Conservation (phyloP, 2,888 invertebrate species). For the Mesopsocus fuscifrons region DNA sequence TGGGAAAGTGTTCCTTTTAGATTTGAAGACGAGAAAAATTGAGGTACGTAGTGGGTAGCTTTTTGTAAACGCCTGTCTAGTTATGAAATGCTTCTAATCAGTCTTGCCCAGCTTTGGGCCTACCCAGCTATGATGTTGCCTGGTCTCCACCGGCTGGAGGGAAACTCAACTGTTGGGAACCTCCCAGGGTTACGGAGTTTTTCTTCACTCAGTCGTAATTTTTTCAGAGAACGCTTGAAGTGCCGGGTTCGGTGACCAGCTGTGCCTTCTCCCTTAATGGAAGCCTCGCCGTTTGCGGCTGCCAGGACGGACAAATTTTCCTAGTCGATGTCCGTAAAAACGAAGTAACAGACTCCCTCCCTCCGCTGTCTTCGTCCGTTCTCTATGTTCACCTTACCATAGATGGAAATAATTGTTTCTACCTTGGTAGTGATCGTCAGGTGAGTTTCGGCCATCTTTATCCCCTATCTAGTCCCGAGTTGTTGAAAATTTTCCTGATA, state of each 20-base stretch:
- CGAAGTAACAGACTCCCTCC: slow-evolving; percentile 29
- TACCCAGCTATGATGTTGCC: too few relatives aligned
- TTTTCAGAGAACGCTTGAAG: slow-evolving; percentile 21
- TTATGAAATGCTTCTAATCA: too few relatives aligned
- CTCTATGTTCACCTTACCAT: background rate
- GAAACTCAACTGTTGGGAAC: too few relatives aligned
- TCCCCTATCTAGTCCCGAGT: too few relatives aligned
- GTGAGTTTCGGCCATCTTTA: too few relatives aligned
- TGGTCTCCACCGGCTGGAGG: too few relatives aligned
- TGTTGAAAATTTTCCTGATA: too few relatives aligned
- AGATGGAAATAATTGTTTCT: background rate
- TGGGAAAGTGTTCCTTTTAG: slow-evolving; percentile 34
- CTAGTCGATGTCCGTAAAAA: slow-evolving; percentile 33
- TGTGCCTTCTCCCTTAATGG: slow-evolving; percentile 38
- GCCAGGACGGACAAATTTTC: slow-evolving; percentile 34
- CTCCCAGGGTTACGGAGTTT: too few relatives aligned
- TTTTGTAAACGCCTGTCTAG: too few relatives aligned
- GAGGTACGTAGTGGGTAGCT: slow-evolving; percentile 29
- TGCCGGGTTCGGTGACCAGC: slow-evolving; percentile 27
- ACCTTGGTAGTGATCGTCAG: background rate
- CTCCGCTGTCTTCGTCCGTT: background rate
- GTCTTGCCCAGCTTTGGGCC: too few relatives aligned
- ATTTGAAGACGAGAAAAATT: slow-evolving; percentile 33
- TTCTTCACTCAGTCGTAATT: too few relatives aligned
- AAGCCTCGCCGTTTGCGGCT: slow-evolving; percentile 34